These are phyloP conservation scores for Xestia sexstrigata DNA, from an alignment of 2,888 invertebrate species.

Conservation along the genomic window DNA sequence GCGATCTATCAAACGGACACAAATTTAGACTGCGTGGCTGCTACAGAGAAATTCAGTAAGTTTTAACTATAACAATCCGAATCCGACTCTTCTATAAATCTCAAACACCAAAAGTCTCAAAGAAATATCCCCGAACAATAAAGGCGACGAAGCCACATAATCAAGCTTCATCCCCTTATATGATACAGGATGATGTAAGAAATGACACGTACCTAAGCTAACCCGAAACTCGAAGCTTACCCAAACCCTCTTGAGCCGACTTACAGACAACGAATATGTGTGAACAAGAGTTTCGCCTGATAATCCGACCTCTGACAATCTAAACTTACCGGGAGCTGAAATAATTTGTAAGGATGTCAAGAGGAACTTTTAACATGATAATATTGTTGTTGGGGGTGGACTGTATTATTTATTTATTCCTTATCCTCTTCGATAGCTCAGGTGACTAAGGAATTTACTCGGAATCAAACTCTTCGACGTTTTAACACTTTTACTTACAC, in stretches of 20 bases:
- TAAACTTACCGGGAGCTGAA: slow-evolving; percentile 9
- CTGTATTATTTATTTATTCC: no score
- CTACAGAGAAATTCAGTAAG: no score
- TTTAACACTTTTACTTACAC: no score
- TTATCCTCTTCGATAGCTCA: no score
- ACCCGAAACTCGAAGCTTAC: slow-evolving; percentile 49
- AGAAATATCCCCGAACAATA: slow-evolving; percentile 4
- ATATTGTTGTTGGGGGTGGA: no score
- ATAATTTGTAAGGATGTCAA: background rate
- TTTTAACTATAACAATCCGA: no score
- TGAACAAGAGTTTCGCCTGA: slow-evolving; percentile 50
- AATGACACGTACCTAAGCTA: slow-evolving; percentile 39
- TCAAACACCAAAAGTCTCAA: background rate
- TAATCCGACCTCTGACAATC: slow-evolving; percentile 18
- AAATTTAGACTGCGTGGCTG: no score
- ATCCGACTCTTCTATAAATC: no score
- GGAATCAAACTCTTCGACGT: no score
- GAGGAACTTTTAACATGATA: background rate
- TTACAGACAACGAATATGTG: slow-evolving; percentile 54
- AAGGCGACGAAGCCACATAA: slow-evolving; percentile 25
- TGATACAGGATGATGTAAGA: slow-evolving; percentile 30
- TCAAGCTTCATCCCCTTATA: slow-evolving; percentile 16
- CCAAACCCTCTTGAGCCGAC: slow-evolving; percentile 52
- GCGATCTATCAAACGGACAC: no score
- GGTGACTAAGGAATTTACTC: no score